These are phyloP conservation scores for Sorex maritimensis DNA, from an alignment of 2,797 vertebrate genomes.

Conservation along the genomic window DNA sequence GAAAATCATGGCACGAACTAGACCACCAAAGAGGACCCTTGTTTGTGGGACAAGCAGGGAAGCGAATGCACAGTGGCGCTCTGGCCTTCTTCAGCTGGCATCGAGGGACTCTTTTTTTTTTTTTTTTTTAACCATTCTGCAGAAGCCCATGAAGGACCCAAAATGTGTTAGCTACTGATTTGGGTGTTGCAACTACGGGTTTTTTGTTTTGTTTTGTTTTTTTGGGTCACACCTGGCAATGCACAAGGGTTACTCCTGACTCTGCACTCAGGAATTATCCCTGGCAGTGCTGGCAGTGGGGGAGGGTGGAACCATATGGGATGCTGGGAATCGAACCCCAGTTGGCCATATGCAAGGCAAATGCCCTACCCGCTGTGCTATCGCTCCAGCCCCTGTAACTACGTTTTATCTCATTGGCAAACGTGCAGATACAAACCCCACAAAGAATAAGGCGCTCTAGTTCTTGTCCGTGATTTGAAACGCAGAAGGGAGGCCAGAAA, in stretches of 20 bases:
- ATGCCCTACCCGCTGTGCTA: too few species aligned
- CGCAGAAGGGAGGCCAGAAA: neutral
- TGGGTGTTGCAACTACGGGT: neutral
- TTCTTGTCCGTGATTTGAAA: slow-evolving; percentile 29
- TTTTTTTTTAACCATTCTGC: neutral
- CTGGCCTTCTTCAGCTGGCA: neutral
- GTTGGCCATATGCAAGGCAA: too few species aligned
- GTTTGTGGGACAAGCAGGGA: neutral
- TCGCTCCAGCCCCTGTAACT: too few species aligned
- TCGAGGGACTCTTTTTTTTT: neutral
- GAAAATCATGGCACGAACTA: neutral
- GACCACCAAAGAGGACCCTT: neutral
- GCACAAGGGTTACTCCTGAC: too few species aligned
- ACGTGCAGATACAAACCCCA: neutral
- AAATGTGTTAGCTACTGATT: neutral
- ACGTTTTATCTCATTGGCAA: neutral
- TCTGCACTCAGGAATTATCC: too few species aligned
- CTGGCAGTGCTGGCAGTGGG: too few species aligned
- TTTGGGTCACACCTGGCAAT: too few species aligned
- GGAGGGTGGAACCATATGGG: too few species aligned
- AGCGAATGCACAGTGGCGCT: neutral
- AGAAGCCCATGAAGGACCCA: neutral
- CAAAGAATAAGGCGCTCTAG: neutral
- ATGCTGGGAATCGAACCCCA: too few species aligned
- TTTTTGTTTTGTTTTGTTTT: too few species aligned